Evolutionary conservation across 2,797 vertebrate species (phyloP), one percentile per base, ranked within the genome.

Genomic region (Erpetoichthys calabaricus): DNA sequence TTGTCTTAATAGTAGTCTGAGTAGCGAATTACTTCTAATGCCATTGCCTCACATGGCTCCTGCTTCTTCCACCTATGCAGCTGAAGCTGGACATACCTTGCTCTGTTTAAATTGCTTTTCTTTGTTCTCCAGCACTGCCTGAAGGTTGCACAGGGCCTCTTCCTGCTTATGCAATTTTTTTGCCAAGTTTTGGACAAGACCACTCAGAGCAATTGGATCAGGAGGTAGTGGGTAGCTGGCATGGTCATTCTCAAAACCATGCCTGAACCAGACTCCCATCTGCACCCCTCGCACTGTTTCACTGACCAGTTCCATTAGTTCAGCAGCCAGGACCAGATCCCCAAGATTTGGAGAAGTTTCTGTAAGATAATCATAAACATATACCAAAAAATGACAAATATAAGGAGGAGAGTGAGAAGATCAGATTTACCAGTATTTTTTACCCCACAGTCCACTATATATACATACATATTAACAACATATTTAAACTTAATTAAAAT

Each of bases 171-270:
- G 60, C 9, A 60, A 54, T 0, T 57, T 67, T 45, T 57, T 65
- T 25, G 64, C 62, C 45, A 72, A 42, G 8, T 60, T 53, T 9
- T 45, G 61, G 7, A 70, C 68, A 57, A 70, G 56, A 42, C 47
- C 42, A 50, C 61, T 67, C 45, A 75, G 61, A 6, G 46, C 8
- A 3, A 41, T 56, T 6, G 65, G 62, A 7, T 71, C 68, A 44
- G 64, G 53, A 1, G 71, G 73, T 7, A 75, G 41, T 9, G 68
- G 55, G 45, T 72, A 71, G 10, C 60, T 56, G n/a, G 59, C 53
- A 41, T 73, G 71, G 60, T 75, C 71, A 3, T 71, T 67, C n/a
- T 59, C 10, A 50, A 65, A 59, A 6, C 53, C 63, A n/a, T 58
- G 50, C 50, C 52, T 56, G 8, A 56, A 46, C 42, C 10, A 45